Evolutionary conservation across 1,140 invertebrate genomes (phyloP).

Genomic region (Battus philenor): DNA sequence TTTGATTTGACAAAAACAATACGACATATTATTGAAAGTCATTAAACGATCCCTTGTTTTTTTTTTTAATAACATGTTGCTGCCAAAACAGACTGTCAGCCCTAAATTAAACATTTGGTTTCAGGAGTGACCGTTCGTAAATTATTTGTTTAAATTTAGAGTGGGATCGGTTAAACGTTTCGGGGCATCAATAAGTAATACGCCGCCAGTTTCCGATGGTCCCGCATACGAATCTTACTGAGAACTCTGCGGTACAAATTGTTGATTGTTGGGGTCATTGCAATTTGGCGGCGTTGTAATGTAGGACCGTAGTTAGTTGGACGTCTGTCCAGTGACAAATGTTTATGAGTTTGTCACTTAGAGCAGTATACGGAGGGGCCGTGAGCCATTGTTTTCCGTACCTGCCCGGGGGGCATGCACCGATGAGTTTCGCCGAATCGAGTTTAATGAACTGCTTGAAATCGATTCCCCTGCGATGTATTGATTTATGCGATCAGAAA

Average conservation of each 20-base stretch:
- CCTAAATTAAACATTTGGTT: slow-evolving; percentile 41
- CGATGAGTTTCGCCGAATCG: slow-evolving; percentile 34
- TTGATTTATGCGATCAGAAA: slow-evolving; percentile 2
- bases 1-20: too few species aligned
- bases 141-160: slow-evolving; percentile 74
- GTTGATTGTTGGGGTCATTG: slow-evolving; percentile 19
- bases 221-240: slow-evolving; percentile 6
- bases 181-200: slow-evolving; percentile 70
- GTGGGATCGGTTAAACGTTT: slow-evolving; percentile 67
- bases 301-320: slow-evolving; percentile 54
- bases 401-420: slow-evolving; percentile 27
- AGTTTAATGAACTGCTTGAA: slow-evolving; percentile 39
- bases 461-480: slow-evolving; percentile 7
- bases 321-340: slow-evolving; percentile 65
- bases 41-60: too few species aligned
- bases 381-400: slow-evolving; percentile 32
- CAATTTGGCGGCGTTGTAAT: slow-evolving; percentile 39
- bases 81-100: slow-evolving; percentile 25
- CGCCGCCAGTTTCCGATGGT: slow-evolving; percentile 33
- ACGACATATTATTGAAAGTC: too few species aligned
- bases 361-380: slow-evolving; percentile 26
- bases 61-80: slow-evolving; percentile 1
- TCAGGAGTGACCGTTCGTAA: slow-evolving; percentile 66
- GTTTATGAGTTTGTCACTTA: slow-evolving; percentile 73
- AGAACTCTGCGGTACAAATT: slow-evolving; percentile 1